phyloP scores from a whole-genome alignment of 2,113 vertebrate species.

The Addax nasomaculatus region DNA sequence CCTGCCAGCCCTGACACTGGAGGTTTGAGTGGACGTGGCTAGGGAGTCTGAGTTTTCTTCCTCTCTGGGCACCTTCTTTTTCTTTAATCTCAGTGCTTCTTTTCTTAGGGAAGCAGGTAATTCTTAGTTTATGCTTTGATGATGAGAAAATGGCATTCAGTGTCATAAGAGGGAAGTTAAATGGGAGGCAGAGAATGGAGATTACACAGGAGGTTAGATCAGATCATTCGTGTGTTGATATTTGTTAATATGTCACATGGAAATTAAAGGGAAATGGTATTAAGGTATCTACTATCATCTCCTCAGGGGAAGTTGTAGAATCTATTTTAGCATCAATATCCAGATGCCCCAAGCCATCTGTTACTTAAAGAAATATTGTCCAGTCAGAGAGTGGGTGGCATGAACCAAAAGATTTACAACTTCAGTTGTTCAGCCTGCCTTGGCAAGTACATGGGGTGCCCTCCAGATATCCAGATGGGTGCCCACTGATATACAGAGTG shows the following conservation, averaged over 20 bases:
- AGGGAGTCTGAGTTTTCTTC: background rate
- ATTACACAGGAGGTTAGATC: background rate
- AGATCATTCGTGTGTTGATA: background rate
- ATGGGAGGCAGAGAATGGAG: background rate
- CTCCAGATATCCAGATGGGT: background rate
- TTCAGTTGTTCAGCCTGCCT: background rate
- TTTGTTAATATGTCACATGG: background rate
- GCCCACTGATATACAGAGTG: background rate
- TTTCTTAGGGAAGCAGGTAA: background rate
- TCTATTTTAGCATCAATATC: background rate
- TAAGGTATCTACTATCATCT: background rate
- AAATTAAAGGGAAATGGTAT: background rate
- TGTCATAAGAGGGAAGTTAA: background rate
- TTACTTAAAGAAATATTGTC: background rate
- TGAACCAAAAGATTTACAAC: background rate
- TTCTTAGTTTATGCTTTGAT: background rate
- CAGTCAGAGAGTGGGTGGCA: background rate
- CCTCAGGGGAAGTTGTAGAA: background rate
- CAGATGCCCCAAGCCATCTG: background rate
- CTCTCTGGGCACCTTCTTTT: background rate
- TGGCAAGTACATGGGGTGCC: background rate
- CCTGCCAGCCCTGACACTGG: background rate
- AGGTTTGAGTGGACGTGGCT: background rate
- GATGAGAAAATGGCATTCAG: background rate
- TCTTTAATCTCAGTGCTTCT: background rate